Percentiles rank a stretch among this genome's conserved stretches.
These are phyloP conservation scores for Fragum fragum DNA, from an alignment of 2,888 invertebrate species.

Conservation along the genomic window DNA sequence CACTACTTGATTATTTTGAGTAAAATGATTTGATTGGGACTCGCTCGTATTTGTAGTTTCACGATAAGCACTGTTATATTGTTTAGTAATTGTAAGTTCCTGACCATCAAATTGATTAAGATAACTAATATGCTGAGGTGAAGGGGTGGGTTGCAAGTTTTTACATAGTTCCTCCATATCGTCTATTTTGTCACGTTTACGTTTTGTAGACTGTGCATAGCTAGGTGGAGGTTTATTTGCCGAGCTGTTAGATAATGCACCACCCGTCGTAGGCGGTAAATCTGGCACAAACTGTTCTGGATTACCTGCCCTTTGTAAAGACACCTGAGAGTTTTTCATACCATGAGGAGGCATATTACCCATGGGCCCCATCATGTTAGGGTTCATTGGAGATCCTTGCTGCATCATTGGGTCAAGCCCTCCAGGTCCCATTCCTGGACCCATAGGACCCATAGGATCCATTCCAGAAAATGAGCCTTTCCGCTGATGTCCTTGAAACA, in stretches of 20 bases:
- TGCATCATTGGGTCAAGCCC: conserved; percentile 65
- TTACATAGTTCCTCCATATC: conserved; percentile 91
- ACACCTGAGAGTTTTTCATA: conserved; percentile 76
- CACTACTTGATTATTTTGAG: conserved; percentile 76
- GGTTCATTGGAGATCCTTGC: conserved; percentile 71
- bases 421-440: conserved; percentile 69
- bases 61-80: conserved; percentile 93
- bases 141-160: conserved; percentile 92
- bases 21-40: conserved; percentile 76
- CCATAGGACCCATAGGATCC: conserved; percentile 68
- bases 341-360: conserved; percentile 75
- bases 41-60: conserved; percentile 76
- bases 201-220: conserved; percentile 85
- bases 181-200: conserved; percentile 75
- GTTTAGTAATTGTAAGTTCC: conserved; percentile 98
- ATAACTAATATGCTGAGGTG: conserved; percentile 98
- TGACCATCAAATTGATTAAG: conserved; percentile 98
- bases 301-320: conserved; percentile 84
- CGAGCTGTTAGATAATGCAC: conserved; percentile 52
- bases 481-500: conserved; percentile 74
- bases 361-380: conserved; percentile 67
- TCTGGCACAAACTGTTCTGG: conserved; percentile 85
- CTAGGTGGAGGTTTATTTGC: conserved; percentile 85
- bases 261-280: conserved; percentile 60
- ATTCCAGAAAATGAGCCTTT: conserved; percentile 71